phyloP scores from a whole-genome alignment of 1,140 invertebrate species.

The Drosophila subobscura region DNA sequence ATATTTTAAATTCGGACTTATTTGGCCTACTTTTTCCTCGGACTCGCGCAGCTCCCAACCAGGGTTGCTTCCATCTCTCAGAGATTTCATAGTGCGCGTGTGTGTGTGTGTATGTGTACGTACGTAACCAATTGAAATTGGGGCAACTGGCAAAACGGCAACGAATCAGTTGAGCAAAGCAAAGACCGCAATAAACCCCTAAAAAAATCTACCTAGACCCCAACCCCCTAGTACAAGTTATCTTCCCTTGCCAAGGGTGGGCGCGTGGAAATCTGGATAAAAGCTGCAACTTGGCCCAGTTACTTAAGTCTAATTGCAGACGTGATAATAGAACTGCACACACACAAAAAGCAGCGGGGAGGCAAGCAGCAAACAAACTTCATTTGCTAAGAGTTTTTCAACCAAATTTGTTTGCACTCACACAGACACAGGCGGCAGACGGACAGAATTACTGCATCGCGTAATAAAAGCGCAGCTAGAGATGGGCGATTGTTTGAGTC shows the following conservation, averaged over 20 bases:
- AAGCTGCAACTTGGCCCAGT: constrained; percentile 74
- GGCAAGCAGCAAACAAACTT: constrained; percentile 41
- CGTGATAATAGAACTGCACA: constrained; percentile 69
- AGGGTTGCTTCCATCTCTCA: constrained; percentile 62
- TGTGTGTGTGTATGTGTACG: constrained; percentile 26
- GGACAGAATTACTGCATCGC: constrained; percentile 12
- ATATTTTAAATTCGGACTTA: constrained; percentile 48
- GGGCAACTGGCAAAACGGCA: constrained; percentile 67
- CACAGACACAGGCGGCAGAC: constrained; percentile 19
- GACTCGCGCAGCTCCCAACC: constrained; percentile 21
- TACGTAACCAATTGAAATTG: constrained; percentile 80
- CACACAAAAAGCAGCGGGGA: neutral
- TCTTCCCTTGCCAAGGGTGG: too few relatives aligned
- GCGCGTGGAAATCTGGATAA: constrained; percentile 51
- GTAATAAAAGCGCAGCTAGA: constrained; percentile 23
- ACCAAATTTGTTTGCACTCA: constrained; percentile 59
- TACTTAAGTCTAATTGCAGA: constrained; percentile 76
- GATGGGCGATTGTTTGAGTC: constrained; percentile 18
- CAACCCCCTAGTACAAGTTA: constrained; percentile 36
- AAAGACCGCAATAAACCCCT: constrained; percentile 74
- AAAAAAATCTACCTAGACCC: constrained; percentile 36
- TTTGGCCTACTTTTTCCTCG: constrained; percentile 68
- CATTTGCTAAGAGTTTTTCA: constrained; percentile 58
- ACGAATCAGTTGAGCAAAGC: constrained; percentile 76
- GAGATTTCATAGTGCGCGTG: constrained; percentile 11